Evolutionary conservation across 2,797 vertebrate species (phyloP).

Genomic region (Harpagifer antarcticus): DNA sequence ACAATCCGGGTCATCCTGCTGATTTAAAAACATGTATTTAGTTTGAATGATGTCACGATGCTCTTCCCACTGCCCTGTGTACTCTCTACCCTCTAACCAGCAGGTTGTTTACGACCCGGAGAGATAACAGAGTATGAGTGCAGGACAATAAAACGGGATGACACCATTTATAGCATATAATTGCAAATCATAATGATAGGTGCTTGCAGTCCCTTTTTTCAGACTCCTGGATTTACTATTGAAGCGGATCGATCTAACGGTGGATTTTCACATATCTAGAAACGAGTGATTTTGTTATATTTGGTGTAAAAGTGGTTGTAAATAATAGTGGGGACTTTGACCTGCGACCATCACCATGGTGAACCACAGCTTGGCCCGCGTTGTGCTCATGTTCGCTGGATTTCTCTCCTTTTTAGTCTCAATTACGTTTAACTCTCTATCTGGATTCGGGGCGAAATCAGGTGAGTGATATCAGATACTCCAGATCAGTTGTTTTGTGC

Average conservation of each 20-base stretch:
- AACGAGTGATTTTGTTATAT: background rate
- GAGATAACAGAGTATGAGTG: conserved; percentile 55
- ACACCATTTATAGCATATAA: conserved; percentile 25
- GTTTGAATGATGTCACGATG: background rate
- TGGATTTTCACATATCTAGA: background rate
- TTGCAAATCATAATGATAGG: background rate
- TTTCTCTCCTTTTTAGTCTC: conserved; percentile 55
- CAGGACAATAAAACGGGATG: conserved; percentile 62
- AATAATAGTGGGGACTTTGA: conserved; percentile 39
- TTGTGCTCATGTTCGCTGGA: conserved; percentile 66
- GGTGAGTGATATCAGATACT: conserved; percentile 54
- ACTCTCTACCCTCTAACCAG: conserved; percentile 44
- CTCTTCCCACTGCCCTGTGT: conserved; percentile 20
- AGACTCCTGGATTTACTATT: background rate
- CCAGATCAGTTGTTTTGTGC: background rate
- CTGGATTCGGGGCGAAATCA: conserved; percentile 59
- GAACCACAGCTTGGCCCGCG: conserved; percentile 32
- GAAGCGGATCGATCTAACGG: background rate
- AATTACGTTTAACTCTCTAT: conserved; percentile 63
- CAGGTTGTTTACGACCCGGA: conserved; percentile 55
- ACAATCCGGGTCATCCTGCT: background rate
- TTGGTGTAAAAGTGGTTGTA: background rate
- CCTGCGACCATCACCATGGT: conserved; percentile 57
- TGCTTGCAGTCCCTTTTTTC: background rate
- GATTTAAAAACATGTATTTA: background rate